Evolutionary conservation across 2,797 vertebrate genomes (phyloP), one percentile per base, ranked within the genome.

Genomic region (Falco columbarius): DNA sequence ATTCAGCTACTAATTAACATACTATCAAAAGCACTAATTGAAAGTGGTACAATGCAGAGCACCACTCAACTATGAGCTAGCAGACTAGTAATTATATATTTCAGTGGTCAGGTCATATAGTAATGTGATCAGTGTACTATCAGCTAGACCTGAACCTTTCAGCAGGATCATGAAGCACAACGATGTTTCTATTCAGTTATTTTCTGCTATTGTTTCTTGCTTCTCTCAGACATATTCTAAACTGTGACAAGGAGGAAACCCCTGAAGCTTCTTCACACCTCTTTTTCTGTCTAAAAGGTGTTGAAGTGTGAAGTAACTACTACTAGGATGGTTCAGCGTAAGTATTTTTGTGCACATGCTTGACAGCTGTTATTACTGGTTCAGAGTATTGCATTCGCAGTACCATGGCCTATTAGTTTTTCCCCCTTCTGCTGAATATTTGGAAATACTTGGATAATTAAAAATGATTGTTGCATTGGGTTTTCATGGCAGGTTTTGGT

Each of bases 201-300:
- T 96, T 96, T 71, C 82, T 93, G 72, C 96, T 94, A 27, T 95
- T 96, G 71, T 85, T 90, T 95, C 92, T 40, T 93, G 88, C 90
- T 83, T 95, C 86, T 58, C 93, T 94, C 76, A 86, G 77, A 74
- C 42, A 34, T 36, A 55, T 88, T 95, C 88, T 96, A 86, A 91
- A 46, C 59, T 46, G 47, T n/a, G 75, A 76, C 56, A 91, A 94
- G 86, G 89, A 83, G 71, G 56, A 89, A 65, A 91, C 22, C 29
- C 55, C 56, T 81, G 62, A 92, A 91, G 44, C 24, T 42, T 22
- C 73, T 89, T 95, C 84, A 89, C 27, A 30, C 55, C 62, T 68
- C 51, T 58, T 68, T 90, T 88, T 79, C 68, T 63, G 73, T 76
- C 59, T 85, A 55, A 90, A 87, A 96, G 42, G 71, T 65, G 54